Percentiles rank a stretch among this genome's conserved stretches.
phyloP scores from a whole-genome alignment of 2,797 vertebrate genomes.

The Rhinichthys osculus region DNA sequence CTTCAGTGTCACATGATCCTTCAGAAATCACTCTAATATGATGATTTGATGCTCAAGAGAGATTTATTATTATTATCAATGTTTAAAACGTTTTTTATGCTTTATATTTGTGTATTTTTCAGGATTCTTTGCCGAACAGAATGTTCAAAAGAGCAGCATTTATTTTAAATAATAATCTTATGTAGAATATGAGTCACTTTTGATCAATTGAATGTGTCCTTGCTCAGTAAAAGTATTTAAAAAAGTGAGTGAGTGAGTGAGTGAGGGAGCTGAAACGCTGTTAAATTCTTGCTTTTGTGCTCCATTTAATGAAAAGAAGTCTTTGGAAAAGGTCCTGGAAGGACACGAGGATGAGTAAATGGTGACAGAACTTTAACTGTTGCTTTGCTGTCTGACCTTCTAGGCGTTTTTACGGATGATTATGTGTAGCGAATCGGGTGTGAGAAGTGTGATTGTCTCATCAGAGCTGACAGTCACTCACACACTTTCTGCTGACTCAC shows the following conservation, averaged over 20 bases:
- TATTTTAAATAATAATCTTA: not conserved
- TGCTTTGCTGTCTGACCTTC: conserved; percentile 12
- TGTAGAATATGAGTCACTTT: not conserved
- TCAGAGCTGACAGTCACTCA: conserved; percentile 6
- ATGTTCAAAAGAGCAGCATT: not conserved
- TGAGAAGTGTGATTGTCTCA: conserved; percentile 12
- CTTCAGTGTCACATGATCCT: not conserved
- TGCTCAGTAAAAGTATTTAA: not conserved
- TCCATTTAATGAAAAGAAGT: not conserved
- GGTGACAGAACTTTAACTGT: not conserved
- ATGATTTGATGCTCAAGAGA: not conserved
- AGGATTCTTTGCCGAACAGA: not conserved
- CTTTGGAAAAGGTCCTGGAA: not conserved
- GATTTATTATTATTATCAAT: not conserved
- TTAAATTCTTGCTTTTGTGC: not conserved
- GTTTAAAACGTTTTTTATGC: not conserved
- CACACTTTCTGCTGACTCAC: conserved; percentile 50
- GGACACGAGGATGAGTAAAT: not conserved
- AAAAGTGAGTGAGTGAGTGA: not conserved
- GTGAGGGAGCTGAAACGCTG: not conserved
- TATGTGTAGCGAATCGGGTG: not conserved
- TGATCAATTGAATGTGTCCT: not conserved
- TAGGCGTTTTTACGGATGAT: not conserved
- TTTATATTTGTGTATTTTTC: not conserved
- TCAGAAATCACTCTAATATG: not conserved